A percentile compares a stretch with the other conserved stretches of the same genome.
Evolutionary conservation across 2,797 vertebrate genomes (phyloP).

Genomic region (Myoxocephalus aenaeus): DNA sequence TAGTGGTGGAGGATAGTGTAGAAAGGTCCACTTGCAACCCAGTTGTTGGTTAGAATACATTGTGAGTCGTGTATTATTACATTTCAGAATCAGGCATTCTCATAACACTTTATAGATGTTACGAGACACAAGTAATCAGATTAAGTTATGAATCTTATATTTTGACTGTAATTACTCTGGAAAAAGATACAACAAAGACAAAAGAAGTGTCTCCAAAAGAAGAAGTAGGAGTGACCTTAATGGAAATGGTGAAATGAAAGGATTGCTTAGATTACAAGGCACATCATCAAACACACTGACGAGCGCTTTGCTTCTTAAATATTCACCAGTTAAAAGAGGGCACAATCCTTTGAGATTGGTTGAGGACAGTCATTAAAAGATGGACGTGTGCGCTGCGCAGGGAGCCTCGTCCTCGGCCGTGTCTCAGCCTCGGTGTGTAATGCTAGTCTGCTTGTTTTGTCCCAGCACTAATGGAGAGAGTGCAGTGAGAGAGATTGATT

Average conservation of each 20-base stretch:
- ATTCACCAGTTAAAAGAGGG: constrained; percentile 12
- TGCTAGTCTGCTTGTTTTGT: constrained; percentile 71
- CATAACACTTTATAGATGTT: not conserved
- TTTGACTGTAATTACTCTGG: not conserved
- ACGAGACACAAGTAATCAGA: not conserved
- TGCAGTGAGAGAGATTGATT: constrained; percentile 79
- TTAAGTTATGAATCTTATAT: not conserved
- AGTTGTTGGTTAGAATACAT: not conserved
- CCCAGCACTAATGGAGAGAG: constrained; percentile 66
- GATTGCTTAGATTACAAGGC: not conserved
- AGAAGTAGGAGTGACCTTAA: not conserved
- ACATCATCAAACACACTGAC: not conserved
- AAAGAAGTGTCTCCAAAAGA: not conserved
- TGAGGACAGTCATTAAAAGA: constrained; percentile 50
- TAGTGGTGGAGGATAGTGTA: not conserved
- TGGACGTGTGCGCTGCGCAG: constrained; percentile 40
- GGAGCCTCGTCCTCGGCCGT: constrained; percentile 44
- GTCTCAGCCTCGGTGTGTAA: constrained; percentile 56
- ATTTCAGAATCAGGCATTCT: not conserved
- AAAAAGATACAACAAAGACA: not conserved
- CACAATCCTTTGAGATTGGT: constrained; percentile 18
- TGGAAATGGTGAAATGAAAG: not conserved
- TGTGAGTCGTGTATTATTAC: not conserved
- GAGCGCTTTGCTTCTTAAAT: not conserved
- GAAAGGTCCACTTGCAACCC: not conserved